Evolutionary conservation across 2,797 vertebrate species (phyloP), one percentile per base, ranked within the genome.

Genomic region (Pogonophryne albipinna): DNA sequence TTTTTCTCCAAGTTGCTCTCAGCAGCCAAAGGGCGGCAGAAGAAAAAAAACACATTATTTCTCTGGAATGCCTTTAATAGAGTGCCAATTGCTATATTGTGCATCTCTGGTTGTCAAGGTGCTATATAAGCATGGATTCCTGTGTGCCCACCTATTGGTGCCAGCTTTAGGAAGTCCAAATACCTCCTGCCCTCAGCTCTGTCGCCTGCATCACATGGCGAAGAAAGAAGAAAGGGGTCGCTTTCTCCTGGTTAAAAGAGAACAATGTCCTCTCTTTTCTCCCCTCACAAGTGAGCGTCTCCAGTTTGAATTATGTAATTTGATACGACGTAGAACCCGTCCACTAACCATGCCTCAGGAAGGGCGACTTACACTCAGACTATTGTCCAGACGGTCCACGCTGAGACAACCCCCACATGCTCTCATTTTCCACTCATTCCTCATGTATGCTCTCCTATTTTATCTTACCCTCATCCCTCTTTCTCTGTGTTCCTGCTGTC

Each of bases 221-320:
- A 66, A 56, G 79, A 66, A 84, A 81, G 75, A 66, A 58, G 79
- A 66, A 84, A 81, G 76, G 69, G 79, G 76, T 73, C 20, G 3
- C 62, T 87, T 76, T 82, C 79, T 70, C 69, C 65, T 66, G 49
- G 74, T 56, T 10, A 73, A 71, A 59, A 16, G 59, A 74, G 87
- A 91, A 92, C 91, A 93, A 93, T 88, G 87, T 57, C 71, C 71
- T 80, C 85, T 91, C 57, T 92, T 82, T 86, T 82, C 73, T 82
- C 57, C 41, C 49, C 66, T 80, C 67, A 46, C 64, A 88, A 85
- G 66, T 51, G 38, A 87, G 68, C 19, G 44, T 84, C 79, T 88
- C 76, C 47, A 71, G 79, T 86, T 87, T 78, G 74, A 82, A 46
- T 90, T 84, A 75, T 92, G 93, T 85, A 88, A 93, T 74, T 69